Evolutionary conservation across 1,140 invertebrate genomes (phyloP), one percentile per base, ranked within the genome.

Genomic region (Drosophila ironensis): DNA sequence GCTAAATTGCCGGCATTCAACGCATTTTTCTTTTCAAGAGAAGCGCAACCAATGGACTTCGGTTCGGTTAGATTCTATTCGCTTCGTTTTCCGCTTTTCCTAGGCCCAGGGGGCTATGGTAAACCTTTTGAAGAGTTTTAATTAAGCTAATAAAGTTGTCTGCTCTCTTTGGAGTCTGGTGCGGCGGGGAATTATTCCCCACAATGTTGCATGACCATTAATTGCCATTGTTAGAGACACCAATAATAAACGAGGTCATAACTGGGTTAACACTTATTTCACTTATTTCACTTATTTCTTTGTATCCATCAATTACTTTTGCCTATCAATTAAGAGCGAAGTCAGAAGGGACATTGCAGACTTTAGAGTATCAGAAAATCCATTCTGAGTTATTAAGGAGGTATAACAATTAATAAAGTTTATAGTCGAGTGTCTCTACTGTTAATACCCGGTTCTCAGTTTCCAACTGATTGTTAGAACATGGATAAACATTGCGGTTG

Each of bases 71-170:
- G 28, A 33, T 48, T 46, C 51, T 38, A 25, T 30, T 30, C 40
- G 24, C 11, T 30, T 59, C 24, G 54, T 4, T 59, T 30, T 59
- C 27, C 52, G 57, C 33, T 2, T 59, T n/a, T 38, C 28, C 52
- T 59, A 44, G 33, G 27, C 44, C 37, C 41, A 42, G 20, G 28
- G 19, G 42, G 73, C 59, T 59, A 40, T 67, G 75, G 74, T 75
- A 75, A 54, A 84, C 74, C 75, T 84, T 86, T 80, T 64, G 46
- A 66, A 86, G 74, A 71, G 57, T 82, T 86, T 86, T 80, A 80
- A 87, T 86, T 86, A 72, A 86, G 81, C 80, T 86, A 86, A 86
- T 86, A 86, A 86, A 86, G 56, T 75, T 86, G 70, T 74, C 78
- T 78, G 37, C 64, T 42, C 46, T 42, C 52, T 44, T 54, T 33